Conservation (phyloP, 2,888 invertebrate genomes). For the Agrochola litura region DNA sequence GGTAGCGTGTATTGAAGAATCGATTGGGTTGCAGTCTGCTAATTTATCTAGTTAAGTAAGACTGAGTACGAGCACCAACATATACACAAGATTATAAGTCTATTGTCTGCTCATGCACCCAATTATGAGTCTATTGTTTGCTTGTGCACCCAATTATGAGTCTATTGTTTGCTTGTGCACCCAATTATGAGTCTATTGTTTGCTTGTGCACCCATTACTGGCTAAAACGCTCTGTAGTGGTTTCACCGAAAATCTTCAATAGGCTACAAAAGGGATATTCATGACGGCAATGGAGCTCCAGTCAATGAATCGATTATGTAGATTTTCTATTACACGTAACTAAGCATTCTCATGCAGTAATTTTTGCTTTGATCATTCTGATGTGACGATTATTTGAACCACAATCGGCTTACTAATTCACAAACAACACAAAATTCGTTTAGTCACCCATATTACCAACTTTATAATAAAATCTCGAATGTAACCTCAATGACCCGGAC, state of each 20-base stretch:
- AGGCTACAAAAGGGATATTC: background rate
- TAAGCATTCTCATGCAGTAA: background rate
- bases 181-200: conserved; percentile 1
- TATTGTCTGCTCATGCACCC: background rate
- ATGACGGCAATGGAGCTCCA: background rate
- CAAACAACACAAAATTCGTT: conserved; percentile 17
- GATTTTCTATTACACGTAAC: background rate
- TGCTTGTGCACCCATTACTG: background rate
- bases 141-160: background rate
- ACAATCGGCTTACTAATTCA: background rate
- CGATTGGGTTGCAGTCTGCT: background rate
- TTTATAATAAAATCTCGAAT: conserved; percentile 25
- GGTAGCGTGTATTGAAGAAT: background rate
- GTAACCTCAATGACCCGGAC: conserved; percentile 17
- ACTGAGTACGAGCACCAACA: background rate
- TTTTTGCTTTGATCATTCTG: background rate
- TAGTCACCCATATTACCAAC: background rate
- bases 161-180: no score
- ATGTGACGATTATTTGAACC: background rate
- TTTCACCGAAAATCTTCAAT: background rate
- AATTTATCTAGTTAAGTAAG: background rate
- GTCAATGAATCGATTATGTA: background rate
- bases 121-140: no score
- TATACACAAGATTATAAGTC: background rate
- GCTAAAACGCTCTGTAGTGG: background rate